These are phyloP conservation scores for Corvus cornix DNA, from an alignment of 2,113 vertebrate genomes.

Conservation along the genomic window DNA sequence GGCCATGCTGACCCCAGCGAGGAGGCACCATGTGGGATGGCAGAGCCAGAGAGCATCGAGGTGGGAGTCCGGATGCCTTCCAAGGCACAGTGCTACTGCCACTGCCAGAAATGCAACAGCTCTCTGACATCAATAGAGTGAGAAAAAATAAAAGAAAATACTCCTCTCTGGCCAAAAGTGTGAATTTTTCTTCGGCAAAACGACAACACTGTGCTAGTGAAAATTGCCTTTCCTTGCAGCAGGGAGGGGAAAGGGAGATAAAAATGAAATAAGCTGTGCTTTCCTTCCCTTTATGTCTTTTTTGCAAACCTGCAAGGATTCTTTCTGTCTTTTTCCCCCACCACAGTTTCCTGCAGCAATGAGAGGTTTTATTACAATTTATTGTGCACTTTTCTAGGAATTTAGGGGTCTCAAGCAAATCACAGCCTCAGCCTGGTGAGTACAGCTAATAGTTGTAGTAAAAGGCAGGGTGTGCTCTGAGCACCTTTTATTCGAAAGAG, in stretches of 20 bases:
- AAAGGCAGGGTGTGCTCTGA: neutral
- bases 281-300: neutral
- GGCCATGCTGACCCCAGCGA: accelerated
- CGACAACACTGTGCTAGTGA: neutral
- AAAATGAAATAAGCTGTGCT: slow-evolving; percentile 27
- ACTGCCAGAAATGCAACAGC: neutral
- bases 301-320: neutral
- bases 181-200: neutral
- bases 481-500: neutral
- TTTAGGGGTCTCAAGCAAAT: neutral
- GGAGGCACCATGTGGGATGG: neutral
- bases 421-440: neutral
- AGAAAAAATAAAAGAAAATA: neutral
- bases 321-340: neutral
- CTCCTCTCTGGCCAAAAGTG: neutral
- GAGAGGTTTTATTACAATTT: neutral
- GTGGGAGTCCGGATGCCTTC: neutral
- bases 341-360: neutral
- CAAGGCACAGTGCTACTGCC: neutral
- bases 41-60: neutral
- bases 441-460: neutral
- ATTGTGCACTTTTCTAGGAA: neutral
- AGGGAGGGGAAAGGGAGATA: neutral
- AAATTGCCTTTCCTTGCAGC: slow-evolving; percentile 18
- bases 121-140: neutral